These are phyloP conservation scores for Tetragonisca angustula DNA, from an alignment of 2,888 invertebrate genomes.

Conservation along the genomic window DNA sequence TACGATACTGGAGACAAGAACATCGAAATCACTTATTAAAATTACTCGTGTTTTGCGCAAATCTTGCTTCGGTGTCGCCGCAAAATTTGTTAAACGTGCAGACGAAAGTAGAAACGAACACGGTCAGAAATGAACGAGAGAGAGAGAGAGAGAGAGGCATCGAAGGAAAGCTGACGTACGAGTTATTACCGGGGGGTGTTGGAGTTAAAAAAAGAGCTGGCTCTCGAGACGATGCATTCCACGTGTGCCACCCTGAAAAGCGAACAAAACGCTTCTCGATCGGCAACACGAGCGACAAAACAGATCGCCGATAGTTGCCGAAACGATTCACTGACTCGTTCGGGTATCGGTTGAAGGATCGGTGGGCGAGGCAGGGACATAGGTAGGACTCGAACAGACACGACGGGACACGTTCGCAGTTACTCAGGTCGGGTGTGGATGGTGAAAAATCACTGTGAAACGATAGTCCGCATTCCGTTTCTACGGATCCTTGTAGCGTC, in stretches of 20 bases:
- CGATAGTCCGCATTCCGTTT: slow-evolving; percentile 67
- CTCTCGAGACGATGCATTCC: neutral
- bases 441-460: slow-evolving; percentile 67
- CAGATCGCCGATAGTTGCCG: slow-evolving; percentile 30
- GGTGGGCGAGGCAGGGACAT: slow-evolving; percentile 40
- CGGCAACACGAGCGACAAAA: slow-evolving; percentile 16
- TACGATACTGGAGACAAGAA: no score
- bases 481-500: slow-evolving; percentile 39
- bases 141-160: no score
- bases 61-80: no score
- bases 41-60: no score
- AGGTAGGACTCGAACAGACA: slow-evolving; percentile 35
- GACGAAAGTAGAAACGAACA: neutral
- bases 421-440: slow-evolving; percentile 41
- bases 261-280: neutral
- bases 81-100: no score
- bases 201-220: neutral
- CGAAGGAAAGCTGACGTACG: neutral
- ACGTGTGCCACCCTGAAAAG: neutral
- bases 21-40: no score
- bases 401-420: slow-evolving; percentile 35
- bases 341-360: slow-evolving; percentile 31
- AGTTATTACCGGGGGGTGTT: neutral
- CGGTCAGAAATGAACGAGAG: neutral
- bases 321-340: slow-evolving; percentile 24